phyloP scores from a whole-genome alignment of 2,888 invertebrate genomes.

The Psylliodes chrysocephalus region DNA sequence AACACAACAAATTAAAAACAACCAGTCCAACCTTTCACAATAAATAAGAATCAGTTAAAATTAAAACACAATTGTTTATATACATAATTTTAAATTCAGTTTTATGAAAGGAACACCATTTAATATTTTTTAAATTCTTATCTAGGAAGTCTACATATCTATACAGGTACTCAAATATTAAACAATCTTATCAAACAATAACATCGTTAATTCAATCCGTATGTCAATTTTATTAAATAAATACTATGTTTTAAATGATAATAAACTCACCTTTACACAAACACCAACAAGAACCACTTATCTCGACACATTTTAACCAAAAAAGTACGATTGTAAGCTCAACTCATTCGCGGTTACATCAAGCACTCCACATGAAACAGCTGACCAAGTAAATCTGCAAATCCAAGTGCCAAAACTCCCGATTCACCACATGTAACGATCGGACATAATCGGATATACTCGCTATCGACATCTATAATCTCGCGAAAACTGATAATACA shows the following conservation, averaged over 20 bases:
- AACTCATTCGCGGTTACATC: neutral
- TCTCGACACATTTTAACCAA: conserved; percentile 27
- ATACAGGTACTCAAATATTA: too few species aligned
- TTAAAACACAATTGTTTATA: too few species aligned
- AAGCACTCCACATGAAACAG: conserved; percentile 29
- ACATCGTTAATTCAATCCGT: too few species aligned
- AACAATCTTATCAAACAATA: too few species aligned
- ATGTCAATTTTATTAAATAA: neutral
- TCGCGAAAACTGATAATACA: neutral
- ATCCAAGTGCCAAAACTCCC: conserved; percentile 15
- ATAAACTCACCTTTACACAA: conserved; percentile 25
- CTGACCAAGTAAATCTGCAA: conserved; percentile 33
- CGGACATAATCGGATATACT: conserved; percentile 4
- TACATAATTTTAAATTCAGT: too few species aligned
- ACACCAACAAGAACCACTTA: conserved; percentile 21
- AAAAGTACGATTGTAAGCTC: conserved; percentile 20
- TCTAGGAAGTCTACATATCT: too few species aligned
- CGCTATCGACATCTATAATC: neutral
- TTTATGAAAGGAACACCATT: too few species aligned
- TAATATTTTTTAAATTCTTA: too few species aligned
- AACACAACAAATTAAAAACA: too few species aligned
- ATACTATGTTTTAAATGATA: neutral
- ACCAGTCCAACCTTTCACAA: too few species aligned
- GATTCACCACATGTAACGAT: conserved; percentile 10
- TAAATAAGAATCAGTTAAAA: too few species aligned